These are phyloP conservation scores for Zaprionus bogoriensis DNA, from an alignment of 2,888 invertebrate genomes.

Conservation along the genomic window DNA sequence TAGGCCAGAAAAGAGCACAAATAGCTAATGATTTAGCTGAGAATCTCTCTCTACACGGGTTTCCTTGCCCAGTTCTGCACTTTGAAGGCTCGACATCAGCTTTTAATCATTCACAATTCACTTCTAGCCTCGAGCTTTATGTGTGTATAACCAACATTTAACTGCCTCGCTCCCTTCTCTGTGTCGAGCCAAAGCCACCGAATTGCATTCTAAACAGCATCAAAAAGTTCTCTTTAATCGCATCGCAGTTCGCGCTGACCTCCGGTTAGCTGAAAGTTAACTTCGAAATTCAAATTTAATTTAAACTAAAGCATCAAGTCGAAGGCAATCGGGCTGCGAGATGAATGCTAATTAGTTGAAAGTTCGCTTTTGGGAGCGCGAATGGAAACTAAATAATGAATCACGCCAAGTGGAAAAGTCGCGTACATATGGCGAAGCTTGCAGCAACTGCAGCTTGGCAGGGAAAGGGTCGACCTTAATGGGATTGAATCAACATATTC, in stretches of 20 bases:
- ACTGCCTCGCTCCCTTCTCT: not conserved
- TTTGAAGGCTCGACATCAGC: no score
- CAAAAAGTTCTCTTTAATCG: not conserved
- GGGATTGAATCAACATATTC: not conserved
- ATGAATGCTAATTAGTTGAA: slow-evolving; percentile 21
- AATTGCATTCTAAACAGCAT: not conserved
- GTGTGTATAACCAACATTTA: no score
- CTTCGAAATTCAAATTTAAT: slow-evolving; percentile 2
- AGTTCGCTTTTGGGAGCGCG: not conserved
- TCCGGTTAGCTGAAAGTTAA: not conserved
- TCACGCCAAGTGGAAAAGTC: not conserved
- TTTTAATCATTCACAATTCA: no score
- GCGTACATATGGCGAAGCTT: not conserved
- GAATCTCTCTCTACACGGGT: no score
- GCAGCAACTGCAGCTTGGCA: slow-evolving; percentile 1
- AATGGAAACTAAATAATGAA: not conserved
- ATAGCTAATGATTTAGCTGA: no score
- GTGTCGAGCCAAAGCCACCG: not conserved
- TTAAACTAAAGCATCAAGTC: slow-evolving; percentile 1
- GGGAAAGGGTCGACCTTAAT: not conserved
- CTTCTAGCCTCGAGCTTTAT: no score
- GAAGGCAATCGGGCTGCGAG: slow-evolving; percentile 29
- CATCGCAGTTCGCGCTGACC: not conserved
- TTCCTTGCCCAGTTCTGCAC: no score
- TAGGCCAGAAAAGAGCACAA: no score